Evolutionary conservation across 2,113 vertebrate genomes (phyloP).

Genomic region (Melozone crissalis): DNA sequence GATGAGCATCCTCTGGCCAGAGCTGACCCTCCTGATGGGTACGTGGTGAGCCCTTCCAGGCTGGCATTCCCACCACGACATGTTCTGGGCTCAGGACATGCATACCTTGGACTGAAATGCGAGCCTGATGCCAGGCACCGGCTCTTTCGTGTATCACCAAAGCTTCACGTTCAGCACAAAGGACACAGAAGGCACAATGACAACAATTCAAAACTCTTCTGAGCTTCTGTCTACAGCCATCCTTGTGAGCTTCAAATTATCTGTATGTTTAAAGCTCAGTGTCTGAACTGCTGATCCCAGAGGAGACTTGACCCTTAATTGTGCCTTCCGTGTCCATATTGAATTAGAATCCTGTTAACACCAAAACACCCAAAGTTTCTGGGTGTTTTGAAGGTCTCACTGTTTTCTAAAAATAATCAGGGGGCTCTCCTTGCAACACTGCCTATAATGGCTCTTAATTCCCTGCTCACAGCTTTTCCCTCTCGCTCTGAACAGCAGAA

Average conservation of each 20-base stretch:
- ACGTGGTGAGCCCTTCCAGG: fast-evolving
- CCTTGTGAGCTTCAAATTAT: not conserved
- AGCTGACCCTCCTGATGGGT: not conserved
- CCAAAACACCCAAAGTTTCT: not conserved
- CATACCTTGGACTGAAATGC: not conserved
- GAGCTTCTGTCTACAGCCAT: not conserved
- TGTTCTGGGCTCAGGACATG: not conserved
- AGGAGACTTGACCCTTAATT: not conserved
- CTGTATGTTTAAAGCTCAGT: not conserved
- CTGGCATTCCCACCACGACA: not conserved
- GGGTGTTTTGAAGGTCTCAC: not conserved
- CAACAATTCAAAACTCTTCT: not conserved
- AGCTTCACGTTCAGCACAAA: not conserved
- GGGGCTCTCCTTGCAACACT: not conserved
- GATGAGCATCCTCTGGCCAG: not conserved
- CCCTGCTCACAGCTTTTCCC: not conserved
- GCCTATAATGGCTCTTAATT: not conserved
- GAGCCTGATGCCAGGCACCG: fast-evolving
- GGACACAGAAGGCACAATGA: not conserved
- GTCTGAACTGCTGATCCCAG: not conserved
- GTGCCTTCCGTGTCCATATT: not conserved
- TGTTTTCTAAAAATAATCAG: not conserved
- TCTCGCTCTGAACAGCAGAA: not conserved
- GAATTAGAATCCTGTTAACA: slow-evolving; percentile 1
- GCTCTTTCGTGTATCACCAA: not conserved